phyloP scores from a whole-genome alignment of 2,797 vertebrate species.

The Pangasius mekongensis region DNA sequence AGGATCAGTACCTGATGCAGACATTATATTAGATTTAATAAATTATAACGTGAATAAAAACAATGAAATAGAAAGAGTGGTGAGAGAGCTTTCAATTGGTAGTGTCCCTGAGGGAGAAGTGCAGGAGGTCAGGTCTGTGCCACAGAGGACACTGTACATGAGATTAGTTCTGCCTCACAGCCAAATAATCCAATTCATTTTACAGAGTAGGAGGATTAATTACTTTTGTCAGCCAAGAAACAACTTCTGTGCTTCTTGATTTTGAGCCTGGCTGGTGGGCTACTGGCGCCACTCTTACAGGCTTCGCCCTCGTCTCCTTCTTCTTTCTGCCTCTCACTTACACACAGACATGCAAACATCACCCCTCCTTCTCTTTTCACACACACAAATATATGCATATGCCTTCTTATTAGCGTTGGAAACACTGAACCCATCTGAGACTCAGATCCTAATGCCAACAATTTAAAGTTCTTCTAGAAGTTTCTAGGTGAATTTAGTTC shows the following conservation, averaged over 20 bases:
- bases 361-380: conserved; percentile 29
- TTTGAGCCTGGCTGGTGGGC: conserved; percentile 65
- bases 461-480: conserved; percentile 8
- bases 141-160: conserved; percentile 56
- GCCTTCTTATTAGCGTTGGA: conserved; percentile 13
- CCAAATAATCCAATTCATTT: conserved; percentile 75
- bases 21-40: neutral
- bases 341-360: conserved; percentile 36
- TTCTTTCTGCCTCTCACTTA: conserved; percentile 32
- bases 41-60: neutral
- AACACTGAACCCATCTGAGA: conserved; percentile 23
- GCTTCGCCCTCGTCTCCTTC: conserved; percentile 33
- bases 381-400: conserved; percentile 41
- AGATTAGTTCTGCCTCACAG: conserved; percentile 67
- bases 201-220: conserved; percentile 73
- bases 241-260: conserved; percentile 71
- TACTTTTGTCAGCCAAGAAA: conserved; percentile 77
- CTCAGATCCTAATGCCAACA: conserved; percentile 14
- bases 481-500: neutral
- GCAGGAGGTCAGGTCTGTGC: conserved; percentile 41
- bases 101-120: conserved; percentile 29
- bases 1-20: neutral
- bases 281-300: conserved; percentile 33
- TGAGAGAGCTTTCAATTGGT: conserved; percentile 2
- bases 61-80: conserved; percentile 7